These are phyloP conservation scores for Heterotis niloticus DNA, from an alignment of 2,113 vertebrate species.

Conservation along the genomic window DNA sequence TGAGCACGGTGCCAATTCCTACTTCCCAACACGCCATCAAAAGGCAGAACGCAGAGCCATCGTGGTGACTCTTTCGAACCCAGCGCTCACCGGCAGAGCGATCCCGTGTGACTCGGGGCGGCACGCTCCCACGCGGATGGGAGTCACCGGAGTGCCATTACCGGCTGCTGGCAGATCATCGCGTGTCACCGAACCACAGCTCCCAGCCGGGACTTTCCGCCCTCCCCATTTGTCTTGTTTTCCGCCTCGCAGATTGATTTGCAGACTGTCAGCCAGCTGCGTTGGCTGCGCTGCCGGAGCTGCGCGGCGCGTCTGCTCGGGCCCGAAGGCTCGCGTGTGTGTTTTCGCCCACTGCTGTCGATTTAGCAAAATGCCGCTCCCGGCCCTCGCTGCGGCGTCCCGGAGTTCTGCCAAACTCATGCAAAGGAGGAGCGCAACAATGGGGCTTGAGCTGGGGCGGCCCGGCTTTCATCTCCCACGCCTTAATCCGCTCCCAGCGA, in stretches of 20 bases:
- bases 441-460: constrained; percentile 55
- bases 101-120: constrained; percentile 88
- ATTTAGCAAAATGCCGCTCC: constrained; percentile 53
- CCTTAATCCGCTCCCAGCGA: constrained; percentile 59
- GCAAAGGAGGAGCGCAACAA: constrained; percentile 59
- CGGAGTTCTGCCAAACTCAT: constrained; percentile 59
- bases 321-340: constrained; percentile 28
- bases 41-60: constrained; percentile 90
- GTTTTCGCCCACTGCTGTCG: constrained; percentile 57
- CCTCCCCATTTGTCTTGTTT: neutral
- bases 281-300: neutral
- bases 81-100: constrained; percentile 94
- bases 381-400: constrained; percentile 48
- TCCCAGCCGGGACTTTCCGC: neutral
- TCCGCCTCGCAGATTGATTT: neutral
- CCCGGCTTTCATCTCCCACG: constrained; percentile 62
- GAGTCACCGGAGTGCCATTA: constrained; percentile 77
- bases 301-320: neutral
- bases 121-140: constrained; percentile 64
- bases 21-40: constrained; percentile 94
- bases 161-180: neutral
- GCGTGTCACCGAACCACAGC: neutral
- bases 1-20: constrained; percentile 85
- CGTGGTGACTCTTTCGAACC: constrained; percentile 79
- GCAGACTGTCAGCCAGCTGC: neutral